Conservation (phyloP, 2,113 vertebrate genomes). For the Arothron firmamentum region DNA sequence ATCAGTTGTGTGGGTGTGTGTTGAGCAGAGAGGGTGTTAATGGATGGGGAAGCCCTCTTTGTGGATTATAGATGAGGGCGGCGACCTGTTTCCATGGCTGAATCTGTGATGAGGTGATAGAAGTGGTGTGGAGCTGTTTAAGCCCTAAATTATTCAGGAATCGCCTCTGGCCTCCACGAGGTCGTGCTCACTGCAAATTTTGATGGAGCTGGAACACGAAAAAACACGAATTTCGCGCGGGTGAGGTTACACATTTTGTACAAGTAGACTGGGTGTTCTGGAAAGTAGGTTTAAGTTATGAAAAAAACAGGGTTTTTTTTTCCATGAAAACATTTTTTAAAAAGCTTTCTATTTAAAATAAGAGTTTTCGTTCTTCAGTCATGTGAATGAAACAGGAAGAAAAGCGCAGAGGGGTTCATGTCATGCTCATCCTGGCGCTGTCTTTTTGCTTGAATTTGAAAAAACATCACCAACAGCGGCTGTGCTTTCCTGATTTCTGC, state of each 20-base stretch:
- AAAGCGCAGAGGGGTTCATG: too few relatives aligned
- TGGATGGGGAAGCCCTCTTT: conserved; percentile 32
- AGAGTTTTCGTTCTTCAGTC: too few relatives aligned
- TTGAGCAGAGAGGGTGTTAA: conserved; percentile 31
- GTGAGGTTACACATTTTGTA: conserved; percentile 19
- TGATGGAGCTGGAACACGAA: conserved; percentile 30
- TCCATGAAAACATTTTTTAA: too few relatives aligned
- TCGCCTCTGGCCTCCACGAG: conserved; percentile 12
- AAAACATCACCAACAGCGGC: too few relatives aligned
- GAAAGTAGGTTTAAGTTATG: background rate
- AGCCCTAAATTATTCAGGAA: conserved; percentile 50
- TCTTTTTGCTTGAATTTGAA: too few relatives aligned
- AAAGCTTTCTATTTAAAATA: too few relatives aligned
- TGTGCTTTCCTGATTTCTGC: too few relatives aligned
- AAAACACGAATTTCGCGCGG: conserved; percentile 11
- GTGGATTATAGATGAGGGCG: conserved; percentile 51
- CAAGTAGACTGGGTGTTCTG: conserved; percentile 6
- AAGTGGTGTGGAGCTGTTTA: conserved; percentile 28
- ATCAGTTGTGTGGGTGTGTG: conserved; percentile 7
- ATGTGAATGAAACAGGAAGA: too few relatives aligned
- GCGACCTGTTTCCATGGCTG: conserved; percentile 50
- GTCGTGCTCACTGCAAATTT: conserved; percentile 11
- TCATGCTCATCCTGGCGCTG: too few relatives aligned
- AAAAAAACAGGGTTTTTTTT: too few relatives aligned
- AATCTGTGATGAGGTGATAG: conserved; percentile 46